Evolutionary conservation across 1,140 invertebrate species (phyloP), one percentile per base, ranked within the genome.

Genomic region (Manduca sexta): DNA sequence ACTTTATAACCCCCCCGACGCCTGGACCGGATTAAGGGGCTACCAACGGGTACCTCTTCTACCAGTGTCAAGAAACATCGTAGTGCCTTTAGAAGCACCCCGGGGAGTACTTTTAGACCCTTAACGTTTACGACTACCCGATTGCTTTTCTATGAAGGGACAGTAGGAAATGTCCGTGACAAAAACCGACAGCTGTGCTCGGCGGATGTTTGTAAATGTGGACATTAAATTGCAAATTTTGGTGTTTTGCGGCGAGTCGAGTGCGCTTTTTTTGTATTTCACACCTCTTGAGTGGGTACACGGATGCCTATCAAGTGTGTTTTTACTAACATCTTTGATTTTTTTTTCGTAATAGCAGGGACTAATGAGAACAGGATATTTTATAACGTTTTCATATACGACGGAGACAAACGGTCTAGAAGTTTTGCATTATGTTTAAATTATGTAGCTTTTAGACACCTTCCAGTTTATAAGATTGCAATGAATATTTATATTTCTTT

Each of bases 121-220:
- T 84, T 84, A 84, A 81, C 83, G 74, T 84, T 86, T 85, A 86
- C 80, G 82, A 84, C 75, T 74, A 74, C 66, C 65, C 83, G 83
- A 86, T 86, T 86, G 83, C 84, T 84, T 86, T 84, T 84, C 84
- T 78, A 85, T 86, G 84, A 86, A 85, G 82, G 78, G 79, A 64
- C 67, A 68, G 67, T 46, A 45, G 60, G 56, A 68, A 71, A 64
- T 64, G 70, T 64, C 56, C 69, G 66, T 62, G 67, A 70, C 72
- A 76, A 78, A 77, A 77, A 75, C 65, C 54, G 61, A 68, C 75
- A 78, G 74, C 73, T 84, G 72, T 49, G 61, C 56, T 48, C 61
- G 46, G 21, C 61, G 69, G 75, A 83, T 72, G 74, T 62, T 57
- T n/a, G n/a, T n/a, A n/a, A 60, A 64, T 67, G 64, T 50, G 46